phyloP scores from a whole-genome alignment of 2,888 invertebrate species.

The Ochropacha duplaris region DNA sequence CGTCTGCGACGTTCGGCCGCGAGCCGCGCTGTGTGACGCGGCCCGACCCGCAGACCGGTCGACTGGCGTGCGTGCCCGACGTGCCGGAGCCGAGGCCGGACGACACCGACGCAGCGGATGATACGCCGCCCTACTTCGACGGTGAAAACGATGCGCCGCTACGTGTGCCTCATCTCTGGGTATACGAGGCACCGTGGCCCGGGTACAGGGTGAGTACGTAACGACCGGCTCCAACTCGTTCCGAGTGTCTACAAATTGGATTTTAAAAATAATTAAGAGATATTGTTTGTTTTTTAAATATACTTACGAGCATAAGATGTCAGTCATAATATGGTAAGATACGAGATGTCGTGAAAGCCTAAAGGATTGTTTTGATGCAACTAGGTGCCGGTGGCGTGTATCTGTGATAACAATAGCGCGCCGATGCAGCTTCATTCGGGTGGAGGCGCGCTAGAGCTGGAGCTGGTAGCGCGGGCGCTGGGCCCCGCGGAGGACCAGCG shows the following conservation, averaged over 20 bases:
- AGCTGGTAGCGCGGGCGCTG: conserved; percentile 88
- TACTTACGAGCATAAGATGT: too few species aligned
- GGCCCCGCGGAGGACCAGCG: conserved; percentile 91
- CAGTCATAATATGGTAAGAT: too few species aligned
- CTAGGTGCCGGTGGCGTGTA: conserved; percentile 88
- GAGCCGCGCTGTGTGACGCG: conserved; percentile 85
- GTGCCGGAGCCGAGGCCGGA: conserved; percentile 33
- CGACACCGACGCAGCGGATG: conserved; percentile 33
- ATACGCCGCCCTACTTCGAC: conserved; percentile 25
- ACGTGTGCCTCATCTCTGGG: conserved; percentile 78
- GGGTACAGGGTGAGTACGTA: conserved; percentile 78
- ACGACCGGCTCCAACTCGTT: too few species aligned
- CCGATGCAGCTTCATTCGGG: conserved; percentile 50
- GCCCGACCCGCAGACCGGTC: conserved; percentile 87
- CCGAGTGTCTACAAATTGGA: too few species aligned
- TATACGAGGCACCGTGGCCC: conserved; percentile 88
- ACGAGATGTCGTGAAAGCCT: too few species aligned
- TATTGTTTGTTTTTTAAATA: too few species aligned
- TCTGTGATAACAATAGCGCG: conserved; percentile 88
- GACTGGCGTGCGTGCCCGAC: conserved; percentile 70
- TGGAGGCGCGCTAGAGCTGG: conserved; percentile 86
- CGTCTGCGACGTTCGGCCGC: conserved; percentile 88
- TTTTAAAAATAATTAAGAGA: too few species aligned
- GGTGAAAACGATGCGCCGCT: conserved; percentile 65
- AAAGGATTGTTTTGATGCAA: neutral